Conservation (phyloP, 2,888 invertebrate genomes). For the Eilema sororculum region DNA sequence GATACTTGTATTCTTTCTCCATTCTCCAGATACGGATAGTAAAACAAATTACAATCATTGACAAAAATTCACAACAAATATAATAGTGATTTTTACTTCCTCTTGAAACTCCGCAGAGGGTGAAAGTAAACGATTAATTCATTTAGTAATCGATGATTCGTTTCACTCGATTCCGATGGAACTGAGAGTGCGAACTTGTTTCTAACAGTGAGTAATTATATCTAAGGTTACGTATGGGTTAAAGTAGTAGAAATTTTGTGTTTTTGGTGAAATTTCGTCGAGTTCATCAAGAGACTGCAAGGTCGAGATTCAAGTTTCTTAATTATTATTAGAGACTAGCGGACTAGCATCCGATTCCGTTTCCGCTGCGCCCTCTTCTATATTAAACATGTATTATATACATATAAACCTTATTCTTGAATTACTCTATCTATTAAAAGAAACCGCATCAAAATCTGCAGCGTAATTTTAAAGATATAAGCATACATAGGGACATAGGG, state of each 20-base stretch:
- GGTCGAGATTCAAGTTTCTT: not conserved
- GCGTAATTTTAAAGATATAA: too few species aligned
- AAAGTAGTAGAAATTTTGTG: constrained; percentile 25
- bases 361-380: too few species aligned
- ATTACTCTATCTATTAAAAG: too few species aligned
- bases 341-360: not conserved
- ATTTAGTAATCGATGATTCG: constrained; percentile 21
- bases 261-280: constrained; percentile 28
- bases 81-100: not conserved
- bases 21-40: too few species aligned
- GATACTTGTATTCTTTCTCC: too few species aligned
- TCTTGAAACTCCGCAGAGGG: constrained; percentile 17
- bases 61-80: not conserved
- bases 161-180: constrained; percentile 12
- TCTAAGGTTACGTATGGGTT: constrained; percentile 27
- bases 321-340: not conserved
- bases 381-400: too few species aligned
- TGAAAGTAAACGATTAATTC: constrained; percentile 23
- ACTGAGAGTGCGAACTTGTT: constrained; percentile 27
- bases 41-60: too few species aligned
- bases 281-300: constrained; percentile 10
- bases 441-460: too few species aligned
- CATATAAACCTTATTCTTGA: too few species aligned
- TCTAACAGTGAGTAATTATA: constrained; percentile 20
- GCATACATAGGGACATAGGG: too few species aligned